A percentile compares a stretch with the other conserved stretches of the same genome.
Evolutionary conservation across 1,140 invertebrate species (phyloP).

Genomic region (Drosophila kikkawai): DNA sequence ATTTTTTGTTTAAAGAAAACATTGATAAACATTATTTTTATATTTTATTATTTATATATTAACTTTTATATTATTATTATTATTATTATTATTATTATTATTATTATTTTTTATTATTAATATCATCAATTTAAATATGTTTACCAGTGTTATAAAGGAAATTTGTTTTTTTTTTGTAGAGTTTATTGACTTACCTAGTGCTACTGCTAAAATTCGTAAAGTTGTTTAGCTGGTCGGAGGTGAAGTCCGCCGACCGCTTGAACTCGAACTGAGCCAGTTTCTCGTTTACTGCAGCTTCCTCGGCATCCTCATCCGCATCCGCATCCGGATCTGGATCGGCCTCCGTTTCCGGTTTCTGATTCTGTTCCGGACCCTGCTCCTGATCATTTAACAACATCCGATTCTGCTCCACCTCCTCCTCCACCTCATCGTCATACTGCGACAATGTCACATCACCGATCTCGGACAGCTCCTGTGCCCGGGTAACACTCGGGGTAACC

Average conservation of each 20-base stretch:
- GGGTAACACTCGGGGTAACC: conserved; percentile 16
- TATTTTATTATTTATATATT: too few species aligned
- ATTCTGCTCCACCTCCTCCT: neutral
- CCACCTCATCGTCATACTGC: conserved; percentile 4
- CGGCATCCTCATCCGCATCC: conserved; percentile 4
- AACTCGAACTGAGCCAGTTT: conserved; percentile 63
- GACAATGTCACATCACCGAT: conserved; percentile 14
- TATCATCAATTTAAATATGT: too few species aligned
- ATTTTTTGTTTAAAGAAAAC: too few species aligned
- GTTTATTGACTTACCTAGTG: conserved; percentile 41
- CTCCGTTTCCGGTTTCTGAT: conserved; percentile 1
- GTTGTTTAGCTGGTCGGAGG: conserved; percentile 61
- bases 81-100: too few species aligned
- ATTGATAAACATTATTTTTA: too few species aligned
- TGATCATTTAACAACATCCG: conserved; percentile 3
- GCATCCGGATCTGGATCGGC: conserved; percentile 4
- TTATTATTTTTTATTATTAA: too few species aligned
- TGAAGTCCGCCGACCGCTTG: conserved; percentile 70
- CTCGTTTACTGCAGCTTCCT: conserved; percentile 18
- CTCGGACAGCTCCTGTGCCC: conserved; percentile 1
- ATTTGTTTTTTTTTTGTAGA: neutral
- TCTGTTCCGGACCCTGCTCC: conserved; percentile 7
- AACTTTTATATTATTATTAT: too few species aligned
- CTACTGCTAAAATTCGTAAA: conserved; percentile 74
- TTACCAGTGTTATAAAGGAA: too few species aligned